Base-by-base conservation (phyloP, 2,888 invertebrate species). In the Volucella inflata region DNA sequence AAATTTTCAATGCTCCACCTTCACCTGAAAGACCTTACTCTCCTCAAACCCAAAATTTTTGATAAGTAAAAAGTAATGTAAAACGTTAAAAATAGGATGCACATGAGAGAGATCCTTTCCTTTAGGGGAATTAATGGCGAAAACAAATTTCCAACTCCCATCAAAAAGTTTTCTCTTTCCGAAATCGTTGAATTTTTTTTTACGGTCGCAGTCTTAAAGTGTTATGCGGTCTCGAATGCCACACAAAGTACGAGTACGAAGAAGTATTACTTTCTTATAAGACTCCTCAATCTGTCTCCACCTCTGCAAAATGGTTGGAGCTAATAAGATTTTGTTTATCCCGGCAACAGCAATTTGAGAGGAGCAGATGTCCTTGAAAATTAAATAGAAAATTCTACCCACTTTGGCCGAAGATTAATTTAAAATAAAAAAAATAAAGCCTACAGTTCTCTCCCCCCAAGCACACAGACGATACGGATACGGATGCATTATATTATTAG, bases 131-230 rank as follows among this genome's bases (percentile, higher is more conserved):
- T 68, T 57, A 74, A 83, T 68, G 72, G 57, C 30, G 67, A 74
- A 83, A 83, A 74, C 72, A 78, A 83, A 74, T 68, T 78, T 78
- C 50, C 57, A 83, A 83, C 72, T 83, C 50, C 16, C 78, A 78
- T 83, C 72, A 83, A 83, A 83, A 83, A 83, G 40, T 78, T 82
- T 50, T 6, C 30, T 30, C 6, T 57, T 42, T 8, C 60, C 51
- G 16, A 82, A 77, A 77, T 60, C 55, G 67, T 60, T 77, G 67
- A 65, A 77, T 77, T 77, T 67, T 30, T 30, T 30, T 30, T 77
- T 76, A 81, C 75, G 76, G 42, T 76, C 55, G 2, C 59, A 59
- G 62, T 64, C 57, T 77, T 71, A 81, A 71, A 65, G 59, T 81
- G 59, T 71, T 77, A 71, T 55, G 71, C 40, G 65, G 65, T 55